Percentiles rank a stretch among this genome's conserved stretches.
Evolutionary conservation across 2,797 vertebrate genomes (phyloP).

Genomic region (Myotis myotis): DNA sequence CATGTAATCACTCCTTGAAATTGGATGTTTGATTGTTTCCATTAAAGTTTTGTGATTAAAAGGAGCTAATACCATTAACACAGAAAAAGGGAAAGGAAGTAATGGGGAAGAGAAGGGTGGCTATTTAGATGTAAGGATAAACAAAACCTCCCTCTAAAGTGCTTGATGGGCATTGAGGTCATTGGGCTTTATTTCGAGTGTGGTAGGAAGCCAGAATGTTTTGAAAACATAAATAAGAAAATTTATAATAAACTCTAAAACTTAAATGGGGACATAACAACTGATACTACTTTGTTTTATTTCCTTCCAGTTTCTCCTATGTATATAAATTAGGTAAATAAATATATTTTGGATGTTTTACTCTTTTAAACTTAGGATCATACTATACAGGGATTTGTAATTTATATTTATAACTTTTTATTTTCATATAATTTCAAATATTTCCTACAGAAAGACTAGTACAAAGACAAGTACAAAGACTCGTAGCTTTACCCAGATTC

Average conservation of each 20-base stretch:
- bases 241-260: not conserved
- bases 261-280: not conserved
- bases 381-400: not conserved
- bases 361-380: not conserved
- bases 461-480: not conserved
- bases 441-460: slow-evolving; percentile 16
- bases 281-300: not conserved
- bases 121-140: not conserved
- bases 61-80: not conserved
- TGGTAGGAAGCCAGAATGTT: not conserved
- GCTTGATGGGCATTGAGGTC: not conserved
- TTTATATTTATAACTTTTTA: not conserved
- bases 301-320: not conserved
- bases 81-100: not conserved
- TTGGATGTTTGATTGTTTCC: not conserved
- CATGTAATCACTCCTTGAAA: not conserved
- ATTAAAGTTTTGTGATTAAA: not conserved
- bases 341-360: not conserved
- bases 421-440: slow-evolving; percentile 39
- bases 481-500: not conserved
- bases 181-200: not conserved
- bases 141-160: not conserved
- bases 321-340: not conserved
- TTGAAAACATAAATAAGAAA: slow-evolving; percentile 18
- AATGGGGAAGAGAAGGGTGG: not conserved